Evolutionary conservation across 1,140 invertebrate genomes (phyloP).

Genomic region (Tetramorium alpestre): DNA sequence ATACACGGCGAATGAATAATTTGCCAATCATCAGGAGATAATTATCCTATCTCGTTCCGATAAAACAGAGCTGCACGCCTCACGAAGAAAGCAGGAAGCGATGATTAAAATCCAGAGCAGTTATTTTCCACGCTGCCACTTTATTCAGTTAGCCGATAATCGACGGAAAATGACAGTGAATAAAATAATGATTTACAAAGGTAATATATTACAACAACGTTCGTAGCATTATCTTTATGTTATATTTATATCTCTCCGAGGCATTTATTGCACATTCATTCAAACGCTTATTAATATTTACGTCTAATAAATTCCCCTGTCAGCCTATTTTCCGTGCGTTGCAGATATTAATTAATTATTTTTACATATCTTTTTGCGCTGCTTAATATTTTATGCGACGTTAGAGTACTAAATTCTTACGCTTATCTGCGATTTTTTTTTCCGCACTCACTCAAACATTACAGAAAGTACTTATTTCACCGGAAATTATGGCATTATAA

Average conservation of each 20-base stretch:
- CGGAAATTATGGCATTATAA: constrained; percentile 5
- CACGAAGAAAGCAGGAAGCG: background rate
- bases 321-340: background rate
- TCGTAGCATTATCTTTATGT: background rate
- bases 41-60: constrained; percentile 28
- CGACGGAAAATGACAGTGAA: background rate
- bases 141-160: background rate
- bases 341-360: constrained; percentile 17
- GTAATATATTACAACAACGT: too few species aligned
- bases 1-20: constrained; percentile 39
- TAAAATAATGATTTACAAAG: background rate
- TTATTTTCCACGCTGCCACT: background rate
- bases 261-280: background rate
- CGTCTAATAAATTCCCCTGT: background rate
- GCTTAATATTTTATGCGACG: background rate
- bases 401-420: background rate
- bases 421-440: background rate
- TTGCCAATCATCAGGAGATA: constrained; percentile 31
- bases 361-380: background rate
- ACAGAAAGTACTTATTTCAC: constrained; percentile 6
- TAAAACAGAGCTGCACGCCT: background rate
- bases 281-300: constrained; percentile 27
- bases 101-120: background rate
- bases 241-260: background rate
- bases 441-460: background rate